Conservation (phyloP, 2,113 vertebrate genomes). For the Bucco capensis region DNA sequence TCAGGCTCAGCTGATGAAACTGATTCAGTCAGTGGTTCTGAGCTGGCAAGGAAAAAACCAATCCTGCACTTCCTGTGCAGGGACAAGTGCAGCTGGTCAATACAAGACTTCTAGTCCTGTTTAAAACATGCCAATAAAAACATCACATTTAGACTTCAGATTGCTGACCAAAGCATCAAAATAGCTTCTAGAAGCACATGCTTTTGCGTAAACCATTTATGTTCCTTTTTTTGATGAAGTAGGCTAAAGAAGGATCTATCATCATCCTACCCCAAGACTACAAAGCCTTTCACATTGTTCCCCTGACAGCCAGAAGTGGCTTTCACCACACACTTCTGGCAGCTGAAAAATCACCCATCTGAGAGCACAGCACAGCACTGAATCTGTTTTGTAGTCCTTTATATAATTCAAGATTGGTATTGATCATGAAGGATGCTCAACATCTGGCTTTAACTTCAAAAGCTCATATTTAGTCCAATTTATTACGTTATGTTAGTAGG, state of each 20-base stretch:
- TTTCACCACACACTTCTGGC: background rate
- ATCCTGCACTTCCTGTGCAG: constrained; percentile 22
- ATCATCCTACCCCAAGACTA: background rate
- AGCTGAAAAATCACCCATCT: background rate
- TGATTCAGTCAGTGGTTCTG: constrained; percentile 52
- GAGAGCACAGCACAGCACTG: background rate
- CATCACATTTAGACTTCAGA: background rate
- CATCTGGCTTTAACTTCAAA: background rate
- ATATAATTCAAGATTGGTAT: background rate
- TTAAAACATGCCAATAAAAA: background rate
- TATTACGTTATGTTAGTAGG: background rate
- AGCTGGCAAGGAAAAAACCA: constrained; percentile 42
- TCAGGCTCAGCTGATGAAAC: constrained; percentile 56
- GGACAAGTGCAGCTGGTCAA: constrained; percentile 10
- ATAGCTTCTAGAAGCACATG: constrained; percentile 10
- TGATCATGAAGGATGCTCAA: background rate
- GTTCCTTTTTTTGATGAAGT: background rate
- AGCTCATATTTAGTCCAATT: background rate
- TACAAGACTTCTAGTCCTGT: background rate
- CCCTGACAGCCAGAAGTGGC: background rate
- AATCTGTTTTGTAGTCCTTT: background rate
- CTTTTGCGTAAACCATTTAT: background rate
- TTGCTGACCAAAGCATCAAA: constrained; percentile 12
- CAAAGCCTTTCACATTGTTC: background rate
- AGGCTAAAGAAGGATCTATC: background rate